Conservation (phyloP, 2,888 invertebrate species). For the Hyppa rectilinea region DNA sequence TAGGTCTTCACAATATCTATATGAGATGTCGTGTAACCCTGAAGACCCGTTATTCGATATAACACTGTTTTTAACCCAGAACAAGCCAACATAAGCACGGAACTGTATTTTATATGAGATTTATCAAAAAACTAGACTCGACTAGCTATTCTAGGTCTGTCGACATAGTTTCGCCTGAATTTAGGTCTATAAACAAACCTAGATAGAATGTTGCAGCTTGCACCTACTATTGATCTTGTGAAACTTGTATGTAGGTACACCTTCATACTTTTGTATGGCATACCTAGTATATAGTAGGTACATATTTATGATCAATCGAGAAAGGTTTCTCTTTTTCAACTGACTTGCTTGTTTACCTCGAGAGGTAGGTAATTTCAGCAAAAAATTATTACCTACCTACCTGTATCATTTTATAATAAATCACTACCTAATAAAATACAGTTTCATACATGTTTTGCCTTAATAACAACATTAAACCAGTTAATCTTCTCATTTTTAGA, state of each 20-base stretch:
- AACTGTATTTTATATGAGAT: constrained; percentile 59
- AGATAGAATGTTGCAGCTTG: constrained; percentile 38
- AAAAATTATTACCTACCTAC: neutral
- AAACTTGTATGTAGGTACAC: constrained; percentile 5
- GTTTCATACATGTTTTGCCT: neutral
- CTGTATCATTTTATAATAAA: too few species aligned
- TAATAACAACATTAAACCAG: neutral
- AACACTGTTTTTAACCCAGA: constrained; percentile 43
- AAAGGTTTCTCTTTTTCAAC: neutral
- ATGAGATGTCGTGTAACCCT: constrained; percentile 32
- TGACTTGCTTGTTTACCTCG: neutral
- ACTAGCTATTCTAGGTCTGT: constrained; percentile 40
- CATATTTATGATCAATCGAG: neutral
- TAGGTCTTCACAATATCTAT: neutral
- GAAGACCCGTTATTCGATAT: constrained; percentile 49
- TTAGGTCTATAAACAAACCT: constrained; percentile 53
- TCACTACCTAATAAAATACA: neutral
- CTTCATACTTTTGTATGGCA: constrained; percentile 12
- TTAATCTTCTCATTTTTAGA: constrained; percentile 5
- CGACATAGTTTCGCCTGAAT: constrained; percentile 48
- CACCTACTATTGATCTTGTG: constrained; percentile 14
- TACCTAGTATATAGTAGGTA: too few species aligned
- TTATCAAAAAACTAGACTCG: constrained; percentile 53
- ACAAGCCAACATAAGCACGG: constrained; percentile 27
- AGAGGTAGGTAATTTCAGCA: neutral